Evolutionary conservation across 2,888 invertebrate genomes (phyloP).

Genomic region (Leptinotarsa juncta): DNA sequence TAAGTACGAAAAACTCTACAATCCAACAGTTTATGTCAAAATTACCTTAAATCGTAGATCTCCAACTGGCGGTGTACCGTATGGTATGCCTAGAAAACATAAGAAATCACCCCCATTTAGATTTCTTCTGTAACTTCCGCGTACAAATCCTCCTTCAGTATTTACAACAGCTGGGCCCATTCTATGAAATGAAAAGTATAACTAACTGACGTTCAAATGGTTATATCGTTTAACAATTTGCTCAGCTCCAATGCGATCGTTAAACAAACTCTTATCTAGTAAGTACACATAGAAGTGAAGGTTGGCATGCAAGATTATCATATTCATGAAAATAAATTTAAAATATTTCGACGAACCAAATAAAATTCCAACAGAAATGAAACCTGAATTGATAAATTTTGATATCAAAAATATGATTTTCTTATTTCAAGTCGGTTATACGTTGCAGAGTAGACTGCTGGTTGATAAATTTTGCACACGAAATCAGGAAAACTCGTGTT

Average conservation of each 20-base stretch:
- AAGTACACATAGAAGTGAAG: background rate
- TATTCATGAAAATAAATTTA: no score
- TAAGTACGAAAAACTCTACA: no score
- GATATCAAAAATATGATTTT: no score
- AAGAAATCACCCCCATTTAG: background rate
- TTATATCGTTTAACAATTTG: background rate
- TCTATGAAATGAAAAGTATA: background rate
- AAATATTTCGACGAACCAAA: no score
- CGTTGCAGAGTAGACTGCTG: no score
- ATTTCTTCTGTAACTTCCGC: background rate
- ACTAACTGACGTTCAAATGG: background rate
- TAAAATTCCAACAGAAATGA: no score
- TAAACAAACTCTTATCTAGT: background rate
- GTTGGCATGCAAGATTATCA: no score
- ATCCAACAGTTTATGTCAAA: background rate
- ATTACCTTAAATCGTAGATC: conserved; percentile 43
- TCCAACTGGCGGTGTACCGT: conserved; percentile 43
- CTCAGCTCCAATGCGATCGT: background rate
- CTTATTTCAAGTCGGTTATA: no score
- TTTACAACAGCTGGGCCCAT: background rate
- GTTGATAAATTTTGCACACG: no score
- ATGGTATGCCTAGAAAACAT: conserved; percentile 42
- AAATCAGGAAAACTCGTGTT: no score
- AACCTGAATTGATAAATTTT: no score
- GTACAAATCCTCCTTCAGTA: background rate